A percentile compares a stretch with the other conserved stretches of the same genome.
Conservation (phyloP, 2,888 invertebrate species). For the Zygaena filipendulae region DNA sequence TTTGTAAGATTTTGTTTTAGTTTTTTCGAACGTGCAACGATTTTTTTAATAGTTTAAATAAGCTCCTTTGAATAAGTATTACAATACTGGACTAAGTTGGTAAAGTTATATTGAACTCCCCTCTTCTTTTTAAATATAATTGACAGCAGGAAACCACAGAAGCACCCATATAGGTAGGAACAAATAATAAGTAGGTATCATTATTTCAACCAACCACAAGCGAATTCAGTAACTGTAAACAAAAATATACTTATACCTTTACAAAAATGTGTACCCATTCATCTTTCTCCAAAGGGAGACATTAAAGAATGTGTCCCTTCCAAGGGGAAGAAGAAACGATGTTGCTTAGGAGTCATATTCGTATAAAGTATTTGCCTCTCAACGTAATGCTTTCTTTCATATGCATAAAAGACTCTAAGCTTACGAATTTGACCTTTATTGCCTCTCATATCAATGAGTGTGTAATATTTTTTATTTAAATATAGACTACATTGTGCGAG, state of each 20-base stretch:
- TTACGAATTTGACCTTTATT: too few species aligned
- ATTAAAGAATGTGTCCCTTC: slow-evolving; percentile 64
- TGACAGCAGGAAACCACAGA: slow-evolving; percentile 50
- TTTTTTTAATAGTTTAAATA: slow-evolving; percentile 23
- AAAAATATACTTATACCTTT: slow-evolving; percentile 61
- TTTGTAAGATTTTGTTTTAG: slow-evolving; percentile 33
- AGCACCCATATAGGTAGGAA: slow-evolving; percentile 32
- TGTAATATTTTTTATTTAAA: too few species aligned
- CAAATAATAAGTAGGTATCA: slow-evolving; percentile 48
- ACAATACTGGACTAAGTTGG: too few species aligned
- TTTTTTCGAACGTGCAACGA: too few species aligned
- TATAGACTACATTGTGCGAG: too few species aligned
- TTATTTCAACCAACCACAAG: slow-evolving; percentile 57
- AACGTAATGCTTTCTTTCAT: slow-evolving; percentile 24
- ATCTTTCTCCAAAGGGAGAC: slow-evolving; percentile 61
- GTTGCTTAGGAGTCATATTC: slow-evolving; percentile 39
- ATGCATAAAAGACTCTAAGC: slow-evolving; percentile 5
- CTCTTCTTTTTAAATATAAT: too few species aligned
- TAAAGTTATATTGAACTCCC: slow-evolving; percentile 16
- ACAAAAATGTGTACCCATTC: slow-evolving; percentile 64
- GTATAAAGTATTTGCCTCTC: slow-evolving; percentile 28
- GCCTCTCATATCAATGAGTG: too few species aligned
- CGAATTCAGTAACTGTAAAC: slow-evolving; percentile 48
- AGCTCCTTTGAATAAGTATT: too few species aligned
- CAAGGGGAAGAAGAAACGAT: slow-evolving; percentile 49